phyloP scores from a whole-genome alignment of 2,113 vertebrate species.

The Apistogramma diplotaenia region DNA sequence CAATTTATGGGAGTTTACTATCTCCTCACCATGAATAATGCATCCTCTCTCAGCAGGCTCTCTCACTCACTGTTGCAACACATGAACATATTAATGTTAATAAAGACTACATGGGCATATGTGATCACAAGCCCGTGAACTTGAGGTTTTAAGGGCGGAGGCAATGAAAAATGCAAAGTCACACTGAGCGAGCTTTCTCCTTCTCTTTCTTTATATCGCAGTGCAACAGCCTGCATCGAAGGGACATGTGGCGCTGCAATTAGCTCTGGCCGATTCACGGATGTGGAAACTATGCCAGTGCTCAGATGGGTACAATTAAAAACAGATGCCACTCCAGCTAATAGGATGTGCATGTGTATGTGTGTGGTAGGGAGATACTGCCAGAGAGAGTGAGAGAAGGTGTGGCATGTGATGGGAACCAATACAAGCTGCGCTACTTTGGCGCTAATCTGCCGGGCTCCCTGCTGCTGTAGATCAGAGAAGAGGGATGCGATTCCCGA shows the following conservation, averaged over 20 bases:
- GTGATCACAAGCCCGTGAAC: constrained; percentile 16
- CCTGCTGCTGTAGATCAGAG: constrained; percentile 55
- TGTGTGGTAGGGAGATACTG: constrained; percentile 1
- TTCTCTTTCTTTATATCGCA: not conserved
- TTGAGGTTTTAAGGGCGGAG: not conserved
- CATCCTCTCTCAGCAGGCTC: constrained; percentile 46
- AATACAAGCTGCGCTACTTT: constrained; percentile 27
- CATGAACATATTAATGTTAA: constrained; percentile 26
- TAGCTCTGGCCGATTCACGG: constrained; percentile 42
- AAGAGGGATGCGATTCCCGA: constrained; percentile 18
- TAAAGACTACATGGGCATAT: constrained; percentile 29
- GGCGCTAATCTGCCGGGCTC: constrained; percentile 42
- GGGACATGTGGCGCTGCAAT: constrained; percentile 47
- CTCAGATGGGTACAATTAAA: constrained; percentile 69
- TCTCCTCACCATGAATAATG: constrained; percentile 61
- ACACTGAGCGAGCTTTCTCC: not conserved
- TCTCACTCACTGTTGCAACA: constrained; percentile 3
- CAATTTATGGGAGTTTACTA: constrained; percentile 38
- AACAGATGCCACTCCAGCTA: constrained; percentile 67
- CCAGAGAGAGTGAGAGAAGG: not conserved
- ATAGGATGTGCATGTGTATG: constrained; percentile 25
- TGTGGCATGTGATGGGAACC: constrained; percentile 28
- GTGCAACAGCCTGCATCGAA: constrained; percentile 3
- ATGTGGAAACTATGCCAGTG: constrained; percentile 27
- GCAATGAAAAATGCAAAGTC: constrained; percentile 40